These are phyloP conservation scores for Epinotia bilunana DNA, from an alignment of 2,888 invertebrate species.

Conservation along the genomic window DNA sequence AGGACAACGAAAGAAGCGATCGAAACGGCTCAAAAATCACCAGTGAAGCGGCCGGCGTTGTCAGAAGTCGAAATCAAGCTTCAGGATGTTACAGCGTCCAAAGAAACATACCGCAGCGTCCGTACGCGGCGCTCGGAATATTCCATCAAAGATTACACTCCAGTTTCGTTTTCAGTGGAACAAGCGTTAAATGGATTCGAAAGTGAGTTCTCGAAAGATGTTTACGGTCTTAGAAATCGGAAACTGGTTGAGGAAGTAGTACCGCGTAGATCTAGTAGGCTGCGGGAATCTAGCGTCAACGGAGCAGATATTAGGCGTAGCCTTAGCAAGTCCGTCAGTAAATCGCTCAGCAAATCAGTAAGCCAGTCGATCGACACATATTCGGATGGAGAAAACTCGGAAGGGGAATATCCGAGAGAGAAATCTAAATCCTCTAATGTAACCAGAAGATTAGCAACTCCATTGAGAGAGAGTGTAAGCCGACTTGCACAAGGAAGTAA, in stretches of 20 bases:
- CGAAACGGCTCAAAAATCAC: slow-evolving; percentile 63
- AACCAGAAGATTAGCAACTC: slow-evolving; percentile 75
- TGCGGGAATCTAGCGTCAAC: slow-evolving; percentile 66
- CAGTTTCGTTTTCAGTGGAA: slow-evolving; percentile 52
- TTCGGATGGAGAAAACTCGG: slow-evolving; percentile 75
- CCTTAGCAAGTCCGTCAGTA: slow-evolving; percentile 69
- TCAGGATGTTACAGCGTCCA: slow-evolving; percentile 59
- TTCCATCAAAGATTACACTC: slow-evolving; percentile 66
- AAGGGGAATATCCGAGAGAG: slow-evolving; percentile 59
- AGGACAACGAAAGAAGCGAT: slow-evolving; percentile 64
- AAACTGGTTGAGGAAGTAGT: slow-evolving; percentile 64
- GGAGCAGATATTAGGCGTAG: slow-evolving; percentile 68
- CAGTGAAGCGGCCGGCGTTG: slow-evolving; percentile 66
- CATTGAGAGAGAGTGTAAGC: slow-evolving; percentile 65
- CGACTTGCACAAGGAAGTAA: slow-evolving; percentile 58
- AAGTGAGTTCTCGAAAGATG: slow-evolving; percentile 55
- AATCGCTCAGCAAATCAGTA: slow-evolving; percentile 70
- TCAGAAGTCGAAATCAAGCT: slow-evolving; percentile 61
- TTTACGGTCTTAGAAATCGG: slow-evolving; percentile 66
- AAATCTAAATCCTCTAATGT: slow-evolving; percentile 60
- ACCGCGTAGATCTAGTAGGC: slow-evolving; percentile 69
- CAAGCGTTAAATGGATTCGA: slow-evolving; percentile 68
- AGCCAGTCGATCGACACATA: slow-evolving; percentile 72
- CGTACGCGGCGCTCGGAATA: slow-evolving; percentile 71
- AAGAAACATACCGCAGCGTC: slow-evolving; percentile 63